phyloP scores from a whole-genome alignment of 2,888 invertebrate genomes.

The Pristionchus maxplancki region DNA sequence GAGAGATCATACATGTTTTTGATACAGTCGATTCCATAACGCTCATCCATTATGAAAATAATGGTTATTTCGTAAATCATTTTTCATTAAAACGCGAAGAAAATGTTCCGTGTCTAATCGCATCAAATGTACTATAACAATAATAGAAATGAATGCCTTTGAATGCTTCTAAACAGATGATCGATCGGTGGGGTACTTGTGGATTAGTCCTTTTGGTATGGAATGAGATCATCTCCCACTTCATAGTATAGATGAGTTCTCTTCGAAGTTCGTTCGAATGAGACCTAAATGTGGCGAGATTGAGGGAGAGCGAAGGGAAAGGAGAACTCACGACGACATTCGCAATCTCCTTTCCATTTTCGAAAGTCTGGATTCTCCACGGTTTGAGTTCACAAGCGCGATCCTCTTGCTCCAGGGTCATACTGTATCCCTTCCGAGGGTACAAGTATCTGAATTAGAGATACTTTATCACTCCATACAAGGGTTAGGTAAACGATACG shows the following conservation, averaged over 20 bases:
- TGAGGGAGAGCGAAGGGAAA: neutral
- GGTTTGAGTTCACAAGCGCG: constrained; percentile 72
- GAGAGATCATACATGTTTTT: too few relatives aligned
- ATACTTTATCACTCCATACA: neutral
- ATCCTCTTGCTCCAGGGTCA: constrained; percentile 76
- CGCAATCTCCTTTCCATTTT: constrained; percentile 66
- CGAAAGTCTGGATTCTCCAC: constrained; percentile 70
- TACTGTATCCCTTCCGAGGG: constrained; percentile 67
- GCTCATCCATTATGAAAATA: too few relatives aligned
- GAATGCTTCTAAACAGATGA: too few relatives aligned
- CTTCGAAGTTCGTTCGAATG: constrained; percentile 57
- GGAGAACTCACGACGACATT: neutral
- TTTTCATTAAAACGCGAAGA: too few relatives aligned
- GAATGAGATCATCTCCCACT: constrained; percentile 71
- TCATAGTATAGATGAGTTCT: constrained; percentile 57
- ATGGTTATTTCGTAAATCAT: too few relatives aligned
- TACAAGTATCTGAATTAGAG: constrained; percentile 69
- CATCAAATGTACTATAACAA: too few relatives aligned
- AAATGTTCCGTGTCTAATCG: too few relatives aligned
- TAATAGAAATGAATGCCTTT: too few relatives aligned
- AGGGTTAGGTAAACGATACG: too few relatives aligned
- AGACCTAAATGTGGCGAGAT: neutral
- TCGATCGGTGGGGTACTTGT: too few relatives aligned
- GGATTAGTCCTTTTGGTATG: too few relatives aligned
- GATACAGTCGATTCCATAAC: too few relatives aligned